A percentile compares a stretch with the other conserved stretches of the same genome.
phyloP scores from a whole-genome alignment of 2,797 vertebrate genomes.

The Sus cebifrons region DNA sequence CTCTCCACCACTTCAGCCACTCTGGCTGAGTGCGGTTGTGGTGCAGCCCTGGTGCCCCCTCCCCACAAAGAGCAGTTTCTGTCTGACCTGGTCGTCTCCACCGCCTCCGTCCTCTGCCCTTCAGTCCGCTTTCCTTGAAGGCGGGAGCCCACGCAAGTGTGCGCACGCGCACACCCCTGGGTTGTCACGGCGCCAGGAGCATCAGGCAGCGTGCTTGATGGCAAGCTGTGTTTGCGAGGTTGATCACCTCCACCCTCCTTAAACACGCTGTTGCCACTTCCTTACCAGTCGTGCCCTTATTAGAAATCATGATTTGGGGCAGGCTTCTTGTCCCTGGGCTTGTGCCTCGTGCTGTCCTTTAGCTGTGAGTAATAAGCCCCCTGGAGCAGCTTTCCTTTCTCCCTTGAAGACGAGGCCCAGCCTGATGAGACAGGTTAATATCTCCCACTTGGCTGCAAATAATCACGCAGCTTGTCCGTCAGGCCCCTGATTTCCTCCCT shows the following conservation, averaged over 20 bases:
- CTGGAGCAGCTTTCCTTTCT: neutral
- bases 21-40: neutral
- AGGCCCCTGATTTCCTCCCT: neutral
- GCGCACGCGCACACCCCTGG: accelerated
- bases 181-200: neutral
- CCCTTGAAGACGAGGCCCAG: neutral
- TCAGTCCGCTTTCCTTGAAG: neutral
- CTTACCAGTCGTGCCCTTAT: neutral
- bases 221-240: neutral
- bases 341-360: neutral
- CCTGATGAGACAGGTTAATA: neutral
- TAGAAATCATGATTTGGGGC: neutral
- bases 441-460: neutral
- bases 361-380: neutral
- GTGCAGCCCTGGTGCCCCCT: neutral
- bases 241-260: neutral
- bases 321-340: neutral
- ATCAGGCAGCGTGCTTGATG: accelerated
- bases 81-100: neutral
- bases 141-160: neutral
- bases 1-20: too few relatives aligned
- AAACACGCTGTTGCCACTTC: too few relatives aligned
- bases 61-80: neutral
- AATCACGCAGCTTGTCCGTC: neutral
- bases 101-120: neutral